phyloP scores from a whole-genome alignment of 2,113 vertebrate genomes.

The Harpagus bidentatus region DNA sequence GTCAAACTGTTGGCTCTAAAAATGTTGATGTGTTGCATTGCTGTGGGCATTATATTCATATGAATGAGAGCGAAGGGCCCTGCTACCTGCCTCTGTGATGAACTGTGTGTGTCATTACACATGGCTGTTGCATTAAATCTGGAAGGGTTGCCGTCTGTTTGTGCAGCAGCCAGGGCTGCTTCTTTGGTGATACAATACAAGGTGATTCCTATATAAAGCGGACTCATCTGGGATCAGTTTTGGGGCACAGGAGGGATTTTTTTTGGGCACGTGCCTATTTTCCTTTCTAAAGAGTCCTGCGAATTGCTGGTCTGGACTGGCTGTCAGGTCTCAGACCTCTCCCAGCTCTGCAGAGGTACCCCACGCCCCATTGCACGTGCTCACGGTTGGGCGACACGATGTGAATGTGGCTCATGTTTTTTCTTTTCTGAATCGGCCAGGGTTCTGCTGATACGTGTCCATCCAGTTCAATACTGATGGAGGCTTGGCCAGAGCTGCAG shows the following conservation, averaged over 20 bases:
- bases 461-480: accelerated
- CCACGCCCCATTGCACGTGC: accelerated
- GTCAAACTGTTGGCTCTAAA: constrained; percentile 48
- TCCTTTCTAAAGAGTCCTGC: background rate
- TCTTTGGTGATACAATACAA: background rate
- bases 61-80: constrained; percentile 24
- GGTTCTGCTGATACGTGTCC: background rate
- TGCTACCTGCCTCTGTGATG: constrained; percentile 56
- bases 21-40: constrained; percentile 24
- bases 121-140: constrained; percentile 52
- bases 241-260: background rate
- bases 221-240: background rate
- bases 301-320: background rate
- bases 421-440: background rate
- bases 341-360: background rate
- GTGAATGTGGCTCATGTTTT: background rate
- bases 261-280: background rate
- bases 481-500: background rate
- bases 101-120: constrained; percentile 45
- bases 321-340: background rate
- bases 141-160: background rate
- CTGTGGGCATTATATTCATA: constrained; percentile 58
- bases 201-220: background rate
- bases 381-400: accelerated
- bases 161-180: background rate